Percentiles rank a stretch among this genome's conserved stretches.
Evolutionary conservation across 2,797 vertebrate species (phyloP).

Genomic region (Mormyrops boulengeri): DNA sequence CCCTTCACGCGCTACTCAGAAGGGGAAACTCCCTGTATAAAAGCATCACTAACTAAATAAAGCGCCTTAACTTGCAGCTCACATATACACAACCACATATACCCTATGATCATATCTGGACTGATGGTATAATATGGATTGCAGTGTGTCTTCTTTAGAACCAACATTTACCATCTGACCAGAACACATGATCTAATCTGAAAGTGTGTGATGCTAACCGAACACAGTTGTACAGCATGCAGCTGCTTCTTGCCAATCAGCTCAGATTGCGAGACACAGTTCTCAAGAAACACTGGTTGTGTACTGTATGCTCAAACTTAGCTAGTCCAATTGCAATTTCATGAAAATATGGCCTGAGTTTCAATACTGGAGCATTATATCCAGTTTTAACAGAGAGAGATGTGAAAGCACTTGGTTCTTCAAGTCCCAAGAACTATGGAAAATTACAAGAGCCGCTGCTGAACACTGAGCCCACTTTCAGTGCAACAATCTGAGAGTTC

Average conservation of each 20-base stretch:
- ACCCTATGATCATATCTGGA: neutral
- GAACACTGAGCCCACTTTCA: too few relatives aligned
- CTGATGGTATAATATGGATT: neutral
- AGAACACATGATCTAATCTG: neutral
- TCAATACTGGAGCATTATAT: neutral
- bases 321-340: neutral
- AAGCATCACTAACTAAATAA: neutral
- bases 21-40: neutral
- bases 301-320: neutral
- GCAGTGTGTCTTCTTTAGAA: neutral
- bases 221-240: neutral
- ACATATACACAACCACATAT: neutral
- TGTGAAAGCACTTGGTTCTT: neutral
- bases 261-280: neutral
- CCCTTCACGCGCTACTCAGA: neutral
- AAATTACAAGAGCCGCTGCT: neutral
- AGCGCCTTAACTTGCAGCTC: neutral
- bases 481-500: neutral
- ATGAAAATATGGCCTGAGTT: neutral
- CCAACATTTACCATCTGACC: neutral
- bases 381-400: neutral
- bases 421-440: neutral
- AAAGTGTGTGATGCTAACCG: neutral
- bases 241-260: neutral
- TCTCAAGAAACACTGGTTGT: neutral